These are phyloP conservation scores for Lasius platythorax DNA, from an alignment of 2,888 invertebrate genomes.

Conservation along the genomic window DNA sequence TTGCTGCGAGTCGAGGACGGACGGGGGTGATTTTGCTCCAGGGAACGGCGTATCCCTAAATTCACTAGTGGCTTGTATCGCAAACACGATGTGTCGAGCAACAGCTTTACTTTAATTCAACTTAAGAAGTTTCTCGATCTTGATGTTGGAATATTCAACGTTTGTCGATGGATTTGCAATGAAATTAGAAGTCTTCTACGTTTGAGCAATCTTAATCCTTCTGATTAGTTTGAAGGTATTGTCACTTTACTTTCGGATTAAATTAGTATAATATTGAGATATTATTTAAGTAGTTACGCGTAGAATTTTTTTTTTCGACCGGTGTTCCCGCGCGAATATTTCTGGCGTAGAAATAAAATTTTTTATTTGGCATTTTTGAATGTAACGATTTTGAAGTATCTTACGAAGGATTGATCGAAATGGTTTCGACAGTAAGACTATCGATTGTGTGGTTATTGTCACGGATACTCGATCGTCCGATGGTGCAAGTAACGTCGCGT, in stretches of 20 bases:
- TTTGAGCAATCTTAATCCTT: not conserved
- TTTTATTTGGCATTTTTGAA: not conserved
- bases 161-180: not conserved
- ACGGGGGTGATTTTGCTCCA: not conserved
- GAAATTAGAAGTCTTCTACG: not conserved
- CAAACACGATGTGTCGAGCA: not conserved
- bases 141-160: too few species aligned
- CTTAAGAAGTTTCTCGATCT: not conserved
- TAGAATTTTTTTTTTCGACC: not conserved
- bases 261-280: not conserved
- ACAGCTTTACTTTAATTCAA: not conserved
- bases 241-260: not conserved
- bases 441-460: not conserved
- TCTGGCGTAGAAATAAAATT: not conserved
- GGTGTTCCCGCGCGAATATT: not conserved
- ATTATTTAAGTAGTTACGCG: not conserved
- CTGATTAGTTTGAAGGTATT: not conserved
- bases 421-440: not conserved
- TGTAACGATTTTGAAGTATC: not conserved
- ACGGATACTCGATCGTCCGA: not conserved
- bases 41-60: not conserved
- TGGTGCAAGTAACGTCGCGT: not conserved
- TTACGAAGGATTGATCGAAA: not conserved
- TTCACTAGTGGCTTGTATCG: not conserved
- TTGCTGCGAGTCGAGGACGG: not conserved